Evolutionary conservation across 2,797 vertebrate genomes (phyloP).

Genomic region (Prionace glauca): DNA sequence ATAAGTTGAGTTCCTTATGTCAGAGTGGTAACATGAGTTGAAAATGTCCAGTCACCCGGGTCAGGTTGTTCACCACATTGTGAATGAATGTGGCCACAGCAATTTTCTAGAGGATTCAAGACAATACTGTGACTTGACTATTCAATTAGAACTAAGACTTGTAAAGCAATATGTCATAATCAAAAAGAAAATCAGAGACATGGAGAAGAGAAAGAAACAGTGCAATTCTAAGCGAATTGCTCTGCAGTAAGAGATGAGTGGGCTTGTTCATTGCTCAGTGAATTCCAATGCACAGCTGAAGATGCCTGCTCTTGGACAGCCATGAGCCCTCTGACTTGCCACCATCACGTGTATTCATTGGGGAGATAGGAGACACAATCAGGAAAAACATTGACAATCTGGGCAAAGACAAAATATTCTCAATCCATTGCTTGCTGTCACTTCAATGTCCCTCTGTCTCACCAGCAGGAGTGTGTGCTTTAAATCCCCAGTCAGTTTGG

Average conservation of each 20-base stretch:
- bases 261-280: background rate
- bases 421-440: background rate
- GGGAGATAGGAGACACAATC: background rate
- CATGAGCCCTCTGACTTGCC: background rate
- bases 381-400: background rate
- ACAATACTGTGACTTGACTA: no score
- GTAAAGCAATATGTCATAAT: no score
- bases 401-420: background rate
- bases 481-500: background rate
- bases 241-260: background rate
- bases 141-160: no score
- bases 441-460: background rate
- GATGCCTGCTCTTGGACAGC: background rate
- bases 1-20: no score
- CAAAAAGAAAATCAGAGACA: background rate
- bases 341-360: background rate
- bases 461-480: background rate
- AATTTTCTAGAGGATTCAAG: no score
- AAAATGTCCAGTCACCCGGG: no score
- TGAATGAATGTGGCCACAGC: no score
- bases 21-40: no score
- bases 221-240: background rate
- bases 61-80: no score
- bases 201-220: background rate
- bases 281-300: background rate